Conservation (phyloP, 2,113 vertebrate species). For the Sander lucioperca region DNA sequence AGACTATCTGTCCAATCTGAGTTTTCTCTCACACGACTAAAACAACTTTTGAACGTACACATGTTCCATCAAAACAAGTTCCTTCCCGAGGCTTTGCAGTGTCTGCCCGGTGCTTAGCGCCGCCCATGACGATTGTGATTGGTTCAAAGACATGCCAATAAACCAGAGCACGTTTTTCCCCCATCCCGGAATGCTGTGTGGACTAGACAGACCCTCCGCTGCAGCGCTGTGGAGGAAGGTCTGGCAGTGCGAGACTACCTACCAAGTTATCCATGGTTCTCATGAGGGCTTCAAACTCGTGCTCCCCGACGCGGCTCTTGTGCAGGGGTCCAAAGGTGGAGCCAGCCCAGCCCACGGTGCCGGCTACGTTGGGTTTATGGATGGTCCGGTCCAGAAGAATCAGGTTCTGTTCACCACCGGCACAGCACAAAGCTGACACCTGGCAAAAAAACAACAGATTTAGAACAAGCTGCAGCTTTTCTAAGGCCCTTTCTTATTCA, state of each 20-base stretch:
- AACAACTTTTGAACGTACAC: too few relatives aligned
- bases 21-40: too few relatives aligned
- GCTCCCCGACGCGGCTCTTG: slow-evolving; percentile 94
- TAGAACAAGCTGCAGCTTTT: neutral
- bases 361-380: slow-evolving; percentile 86
- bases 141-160: too few relatives aligned
- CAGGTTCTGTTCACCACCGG: slow-evolving; percentile 91
- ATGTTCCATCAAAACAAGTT: too few relatives aligned
- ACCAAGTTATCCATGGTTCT: slow-evolving; percentile 98
- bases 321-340: slow-evolving; percentile 95
- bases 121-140: too few relatives aligned
- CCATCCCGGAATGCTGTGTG: too few relatives aligned
- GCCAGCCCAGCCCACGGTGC: slow-evolving; percentile 93
- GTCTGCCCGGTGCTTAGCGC: too few relatives aligned
- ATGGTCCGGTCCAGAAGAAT: slow-evolving; percentile 90
- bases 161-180: too few relatives aligned
- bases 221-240: too few relatives aligned
- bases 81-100: too few relatives aligned
- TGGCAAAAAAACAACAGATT: slow-evolving; percentile 45
- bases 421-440: slow-evolving; percentile 92
- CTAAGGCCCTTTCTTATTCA: neutral
- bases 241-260: neutral
- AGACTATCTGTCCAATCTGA: too few relatives aligned
- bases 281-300: slow-evolving; percentile 98
- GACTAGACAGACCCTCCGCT: too few relatives aligned